phyloP scores from a whole-genome alignment of 2,888 invertebrate genomes.

The Ephialtes manifestator region DNA sequence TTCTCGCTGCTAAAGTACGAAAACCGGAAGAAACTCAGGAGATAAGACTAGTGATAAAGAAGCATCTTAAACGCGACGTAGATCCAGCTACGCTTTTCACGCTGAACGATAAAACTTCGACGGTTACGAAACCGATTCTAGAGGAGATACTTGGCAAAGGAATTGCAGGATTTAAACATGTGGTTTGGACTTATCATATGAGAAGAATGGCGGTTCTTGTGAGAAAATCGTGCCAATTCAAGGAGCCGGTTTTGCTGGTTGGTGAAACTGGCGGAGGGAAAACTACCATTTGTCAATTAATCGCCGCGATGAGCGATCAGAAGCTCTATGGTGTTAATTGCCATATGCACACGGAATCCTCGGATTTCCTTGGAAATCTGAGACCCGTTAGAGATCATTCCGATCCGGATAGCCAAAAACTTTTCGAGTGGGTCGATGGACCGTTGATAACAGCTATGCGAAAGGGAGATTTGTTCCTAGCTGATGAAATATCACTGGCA shows the following conservation, averaged over 20 bases:
- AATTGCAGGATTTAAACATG: constrained; percentile 89
- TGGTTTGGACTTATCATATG: constrained; percentile 98
- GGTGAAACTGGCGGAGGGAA: constrained; percentile 99
- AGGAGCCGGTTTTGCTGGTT: constrained; percentile 97
- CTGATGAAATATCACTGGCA: constrained; percentile 99
- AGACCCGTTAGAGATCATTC: constrained; percentile 93
- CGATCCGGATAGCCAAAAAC: constrained; percentile 86
- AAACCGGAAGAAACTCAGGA: constrained; percentile 93
- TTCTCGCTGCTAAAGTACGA: constrained; percentile 97
- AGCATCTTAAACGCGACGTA: constrained; percentile 93
- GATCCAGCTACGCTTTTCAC: constrained; percentile 91
- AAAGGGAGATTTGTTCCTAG: constrained; percentile 94
- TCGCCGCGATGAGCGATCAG: constrained; percentile 90
- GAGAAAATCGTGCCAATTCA: constrained; percentile 94
- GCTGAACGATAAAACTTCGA: constrained; percentile 90
- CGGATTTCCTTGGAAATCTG: constrained; percentile 98
- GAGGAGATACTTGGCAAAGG: constrained; percentile 89
- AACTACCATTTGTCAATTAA: constrained; percentile 97
- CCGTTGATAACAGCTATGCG: constrained; percentile 97
- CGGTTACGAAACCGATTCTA: constrained; percentile 91
- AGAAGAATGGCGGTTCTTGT: constrained; percentile 92
- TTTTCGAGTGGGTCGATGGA: constrained; percentile 99
- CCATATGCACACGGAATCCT: constrained; percentile 99
- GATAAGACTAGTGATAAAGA: constrained; percentile 92
- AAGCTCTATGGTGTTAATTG: constrained; percentile 95